A percentile compares a stretch with the other conserved stretches of the same genome.
These are phyloP conservation scores for Eulemur mongoz DNA, from an alignment of 2,797 vertebrate genomes.

Conservation along the genomic window DNA sequence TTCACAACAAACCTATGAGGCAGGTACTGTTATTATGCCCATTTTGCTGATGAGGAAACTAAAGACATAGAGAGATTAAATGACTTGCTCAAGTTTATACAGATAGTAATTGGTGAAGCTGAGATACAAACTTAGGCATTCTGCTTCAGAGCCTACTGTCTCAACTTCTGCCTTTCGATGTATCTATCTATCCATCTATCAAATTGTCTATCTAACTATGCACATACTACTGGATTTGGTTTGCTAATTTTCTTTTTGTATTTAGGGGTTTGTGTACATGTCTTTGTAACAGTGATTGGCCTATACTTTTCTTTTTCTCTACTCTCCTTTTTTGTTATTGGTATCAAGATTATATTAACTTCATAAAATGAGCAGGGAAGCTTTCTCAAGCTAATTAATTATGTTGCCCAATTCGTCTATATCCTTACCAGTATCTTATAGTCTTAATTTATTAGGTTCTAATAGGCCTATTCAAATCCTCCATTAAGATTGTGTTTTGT, in stretches of 20 bases:
- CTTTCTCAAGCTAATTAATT: constrained; percentile 37
- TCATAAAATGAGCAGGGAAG: neutral
- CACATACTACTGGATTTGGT: neutral
- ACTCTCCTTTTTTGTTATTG: neutral
- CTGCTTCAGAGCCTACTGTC: neutral
- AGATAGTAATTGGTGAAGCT: neutral
- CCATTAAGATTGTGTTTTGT: neutral
- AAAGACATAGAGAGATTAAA: neutral
- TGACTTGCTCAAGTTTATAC: neutral
- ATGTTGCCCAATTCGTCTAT: neutral
- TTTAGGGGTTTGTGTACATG: neutral
- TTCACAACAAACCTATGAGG: neutral
- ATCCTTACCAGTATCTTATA: neutral
- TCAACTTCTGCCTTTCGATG: neutral
- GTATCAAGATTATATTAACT: constrained; percentile 18
- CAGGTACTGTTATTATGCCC: neutral
- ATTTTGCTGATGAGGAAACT: neutral
- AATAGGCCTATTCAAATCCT: constrained; percentile 10
- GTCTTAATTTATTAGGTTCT: neutral
- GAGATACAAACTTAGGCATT: neutral
- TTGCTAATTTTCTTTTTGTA: constrained; percentile 28
- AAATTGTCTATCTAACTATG: neutral
- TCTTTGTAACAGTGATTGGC: neutral
- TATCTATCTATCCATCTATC: neutral
- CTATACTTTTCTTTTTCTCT: neutral